These are phyloP conservation scores for Pao palembangensis DNA, from an alignment of 2,113 vertebrate genomes.

Conservation along the genomic window DNA sequence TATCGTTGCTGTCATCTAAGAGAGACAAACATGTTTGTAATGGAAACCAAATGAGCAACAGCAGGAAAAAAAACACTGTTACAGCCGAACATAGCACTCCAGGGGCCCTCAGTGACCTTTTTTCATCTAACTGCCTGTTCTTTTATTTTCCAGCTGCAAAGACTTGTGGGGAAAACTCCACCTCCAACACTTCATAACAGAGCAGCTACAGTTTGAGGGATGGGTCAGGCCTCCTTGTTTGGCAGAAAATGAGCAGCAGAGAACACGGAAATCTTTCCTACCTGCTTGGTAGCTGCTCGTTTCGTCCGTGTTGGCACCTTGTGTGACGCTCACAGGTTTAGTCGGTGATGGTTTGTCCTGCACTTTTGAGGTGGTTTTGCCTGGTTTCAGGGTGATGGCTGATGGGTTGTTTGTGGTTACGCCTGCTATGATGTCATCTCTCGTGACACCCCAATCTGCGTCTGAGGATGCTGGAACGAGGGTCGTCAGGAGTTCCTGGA, in stretches of 20 bases:
- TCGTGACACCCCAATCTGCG: neutral
- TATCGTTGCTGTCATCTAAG: conserved; percentile 76
- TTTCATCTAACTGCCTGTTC: too few relatives aligned
- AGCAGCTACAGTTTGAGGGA: too few relatives aligned
- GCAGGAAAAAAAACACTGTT: neutral
- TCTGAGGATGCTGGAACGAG: neutral
- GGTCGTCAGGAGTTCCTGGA: conserved; percentile 1
- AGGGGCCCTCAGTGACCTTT: too few relatives aligned
- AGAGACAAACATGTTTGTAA: conserved; percentile 18
- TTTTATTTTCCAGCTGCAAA: too few relatives aligned
- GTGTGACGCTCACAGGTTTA: conserved; percentile 10
- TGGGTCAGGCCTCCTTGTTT: too few relatives aligned
- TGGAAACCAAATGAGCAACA: neutral
- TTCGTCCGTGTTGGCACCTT: conserved; percentile 13
- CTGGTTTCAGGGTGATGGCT: conserved; percentile 5
- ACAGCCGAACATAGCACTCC: too few relatives aligned
- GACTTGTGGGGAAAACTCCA: too few relatives aligned
- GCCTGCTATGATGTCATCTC: neutral
- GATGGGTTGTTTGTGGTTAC: conserved; percentile 1
- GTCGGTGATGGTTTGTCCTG: conserved; percentile 16
- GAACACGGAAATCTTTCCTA: conserved; percentile 14
- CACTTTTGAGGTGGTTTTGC: conserved; percentile 24
- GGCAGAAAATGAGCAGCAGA: too few relatives aligned
- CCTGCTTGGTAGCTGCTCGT: conserved; percentile 62
- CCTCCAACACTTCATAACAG: too few relatives aligned